A percentile compares a stretch with the other conserved stretches of the same genome.
phyloP scores from a whole-genome alignment of 2,888 invertebrate species.

The Brenthis daphne region DNA sequence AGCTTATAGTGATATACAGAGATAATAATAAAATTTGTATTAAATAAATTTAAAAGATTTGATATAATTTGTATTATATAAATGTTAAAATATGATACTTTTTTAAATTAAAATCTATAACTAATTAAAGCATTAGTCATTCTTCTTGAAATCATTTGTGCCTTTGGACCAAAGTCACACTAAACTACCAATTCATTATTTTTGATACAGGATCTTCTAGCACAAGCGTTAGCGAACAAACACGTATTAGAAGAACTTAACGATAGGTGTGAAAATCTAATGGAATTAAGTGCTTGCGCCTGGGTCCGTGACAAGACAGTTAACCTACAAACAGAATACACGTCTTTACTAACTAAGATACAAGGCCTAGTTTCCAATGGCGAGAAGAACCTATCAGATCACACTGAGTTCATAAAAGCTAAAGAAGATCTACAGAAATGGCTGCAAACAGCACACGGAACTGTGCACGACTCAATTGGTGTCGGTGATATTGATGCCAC shows the following conservation, averaged over 20 bases:
- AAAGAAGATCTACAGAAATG: constrained; percentile 92
- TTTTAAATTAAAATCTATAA: no score
- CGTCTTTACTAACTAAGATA: constrained; percentile 88
- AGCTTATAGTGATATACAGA: no score
- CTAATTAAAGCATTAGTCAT: no score
- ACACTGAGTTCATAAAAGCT: constrained; percentile 94
- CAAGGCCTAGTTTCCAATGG: constrained; percentile 92
- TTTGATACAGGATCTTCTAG: constrained; percentile 83
- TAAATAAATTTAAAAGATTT: no score
- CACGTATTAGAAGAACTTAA: constrained; percentile 91
- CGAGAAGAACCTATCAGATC: constrained; percentile 94
- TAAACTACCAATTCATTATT: constrained; percentile 13
- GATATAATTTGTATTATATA: no score
- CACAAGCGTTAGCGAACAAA: constrained; percentile 89
- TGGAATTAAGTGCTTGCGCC: constrained; percentile 92
- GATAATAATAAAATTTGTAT: no score
- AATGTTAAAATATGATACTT: no score
- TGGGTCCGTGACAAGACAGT: constrained; percentile 94
- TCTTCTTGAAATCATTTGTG: no score
- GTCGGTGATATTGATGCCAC: constrained; percentile 90
- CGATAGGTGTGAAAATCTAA: constrained; percentile 92
- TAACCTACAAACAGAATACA: constrained; percentile 91
- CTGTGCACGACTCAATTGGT: constrained; percentile 91
- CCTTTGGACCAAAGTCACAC: background rate
- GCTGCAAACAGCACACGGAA: constrained; percentile 90